Conservation (phyloP, 2,888 invertebrate species). For the Brachyopa scutellaris region DNA sequence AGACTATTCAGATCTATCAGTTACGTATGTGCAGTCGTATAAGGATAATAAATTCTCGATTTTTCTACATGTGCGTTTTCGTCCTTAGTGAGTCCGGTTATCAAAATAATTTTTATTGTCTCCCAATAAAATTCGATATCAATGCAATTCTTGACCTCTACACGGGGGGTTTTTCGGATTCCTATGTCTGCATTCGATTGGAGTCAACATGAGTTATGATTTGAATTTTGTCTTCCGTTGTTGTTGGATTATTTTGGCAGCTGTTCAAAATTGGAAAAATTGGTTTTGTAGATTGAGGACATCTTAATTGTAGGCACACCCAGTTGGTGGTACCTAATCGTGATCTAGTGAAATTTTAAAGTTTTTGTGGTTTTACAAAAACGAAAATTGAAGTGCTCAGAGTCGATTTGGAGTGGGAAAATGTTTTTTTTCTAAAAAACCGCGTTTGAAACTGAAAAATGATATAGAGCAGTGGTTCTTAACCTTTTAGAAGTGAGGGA, state of each 20-base stretch:
- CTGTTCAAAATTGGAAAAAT: constrained; percentile 36
- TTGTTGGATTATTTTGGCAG: constrained; percentile 40
- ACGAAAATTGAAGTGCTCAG: too few species aligned
- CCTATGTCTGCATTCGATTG: background rate
- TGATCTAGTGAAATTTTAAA: too few species aligned
- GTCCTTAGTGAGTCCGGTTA: constrained; percentile 11
- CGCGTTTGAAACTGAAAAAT: too few species aligned
- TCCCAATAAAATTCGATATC: constrained; percentile 45
- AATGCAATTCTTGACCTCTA: constrained; percentile 57
- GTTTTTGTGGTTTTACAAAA: too few species aligned
- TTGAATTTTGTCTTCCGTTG: constrained; percentile 15
- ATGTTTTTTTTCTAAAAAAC: too few species aligned
- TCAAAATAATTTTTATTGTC: constrained; percentile 59
- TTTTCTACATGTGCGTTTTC: constrained; percentile 8
- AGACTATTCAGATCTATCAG: constrained; percentile 22
- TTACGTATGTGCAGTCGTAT: constrained; percentile 3
- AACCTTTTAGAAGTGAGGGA: too few species aligned
- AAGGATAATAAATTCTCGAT: constrained; percentile 58
- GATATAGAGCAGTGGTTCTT: too few species aligned
- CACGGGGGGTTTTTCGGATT: constrained; percentile 6
- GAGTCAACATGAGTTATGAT: constrained; percentile 48
- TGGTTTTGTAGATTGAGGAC: constrained; percentile 15
- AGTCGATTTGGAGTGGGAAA: too few species aligned
- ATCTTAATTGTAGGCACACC: constrained; percentile 40
- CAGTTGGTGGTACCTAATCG: too few species aligned